Base-by-base conservation (phyloP, 2,797 vertebrate genomes). In the Pangasius mekongensis region DNA sequence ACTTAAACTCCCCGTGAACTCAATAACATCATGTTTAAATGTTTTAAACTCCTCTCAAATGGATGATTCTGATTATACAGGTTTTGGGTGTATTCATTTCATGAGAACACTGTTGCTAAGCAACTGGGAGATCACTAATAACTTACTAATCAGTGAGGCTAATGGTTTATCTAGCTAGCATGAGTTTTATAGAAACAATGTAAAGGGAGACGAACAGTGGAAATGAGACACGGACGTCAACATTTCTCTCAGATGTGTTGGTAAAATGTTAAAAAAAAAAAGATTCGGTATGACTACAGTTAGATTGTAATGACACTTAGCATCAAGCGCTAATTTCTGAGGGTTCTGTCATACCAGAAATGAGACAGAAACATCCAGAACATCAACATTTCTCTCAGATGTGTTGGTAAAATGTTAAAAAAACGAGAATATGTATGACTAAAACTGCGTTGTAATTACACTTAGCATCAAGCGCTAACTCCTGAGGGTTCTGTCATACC, bases 21-120 rank as follows among this genome's bases (percentile, higher is more conserved):
- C 47, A 71, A 54, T 84, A 84, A 69, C 83, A 84, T 84, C 43
- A 30, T 66, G 62, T 67, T 67, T 69, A 67, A 52, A 84, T 33
- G 47, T 33, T 52, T 84, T 67, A 69, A 54, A 84, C 64, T 69
- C 20, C 64, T 84, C 83, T 84, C 83, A 54, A 14, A 84, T 22
- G 47, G 18, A 69, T 33, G 47, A 52, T 69, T 66, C 47, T 24
- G 47, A 54, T 84, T 84, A 24, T 69, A 54, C 64, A 69, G 1
- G 64, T 69, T 69, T 69, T 24, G 47, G 83, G 10, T 84, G 64
- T 33, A 84, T 56, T 14, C 1, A 7, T 71, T 67, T 69, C 10
- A 33, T 11, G 10, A 84, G 36, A 67, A 83, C 82, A 52, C 39
- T 52, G 47, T 84, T 84, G 47, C 47, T 69, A 84, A 84, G 83